These are phyloP conservation scores for Ochotona princeps DNA, from an alignment of 2,113 vertebrate genomes.

Conservation along the genomic window DNA sequence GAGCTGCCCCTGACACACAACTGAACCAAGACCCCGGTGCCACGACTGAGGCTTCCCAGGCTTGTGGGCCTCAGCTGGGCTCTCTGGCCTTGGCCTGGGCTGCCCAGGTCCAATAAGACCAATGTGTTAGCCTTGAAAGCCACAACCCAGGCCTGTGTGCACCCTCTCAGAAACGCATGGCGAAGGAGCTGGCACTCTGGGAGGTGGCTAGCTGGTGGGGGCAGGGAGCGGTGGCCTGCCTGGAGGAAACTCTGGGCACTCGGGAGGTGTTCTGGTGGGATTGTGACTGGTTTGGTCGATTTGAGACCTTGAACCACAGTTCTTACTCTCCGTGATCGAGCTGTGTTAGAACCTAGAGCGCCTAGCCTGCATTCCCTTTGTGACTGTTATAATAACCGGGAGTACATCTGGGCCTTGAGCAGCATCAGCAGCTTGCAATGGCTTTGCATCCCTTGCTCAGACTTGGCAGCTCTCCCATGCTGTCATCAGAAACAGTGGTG, in stretches of 20 bases:
- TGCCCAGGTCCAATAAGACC: not conserved
- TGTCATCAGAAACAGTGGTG: too few relatives aligned
- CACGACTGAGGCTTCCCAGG: not conserved
- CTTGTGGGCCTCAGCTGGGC: too few relatives aligned
- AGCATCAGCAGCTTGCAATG: too few relatives aligned
- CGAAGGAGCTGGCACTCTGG: not conserved
- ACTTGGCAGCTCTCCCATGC: too few relatives aligned
- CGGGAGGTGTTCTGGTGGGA: not conserved
- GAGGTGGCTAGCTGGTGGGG: not conserved
- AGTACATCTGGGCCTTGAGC: too few relatives aligned
- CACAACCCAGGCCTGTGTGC: not conserved
- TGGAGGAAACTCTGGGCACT: not conserved
- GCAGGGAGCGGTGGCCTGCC: not conserved
- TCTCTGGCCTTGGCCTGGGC: not conserved
- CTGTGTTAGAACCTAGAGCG: not conserved
- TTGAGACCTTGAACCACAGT: not conserved
- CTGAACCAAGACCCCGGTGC: not conserved
- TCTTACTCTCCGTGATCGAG: not conserved
- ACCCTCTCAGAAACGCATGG: not conserved
- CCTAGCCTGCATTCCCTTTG: not conserved
- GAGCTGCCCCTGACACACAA: not conserved
- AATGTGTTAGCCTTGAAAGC: not conserved
- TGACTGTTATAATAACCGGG: not conserved
- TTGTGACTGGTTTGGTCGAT: not conserved
- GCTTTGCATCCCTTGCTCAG: too few relatives aligned